Conservation (phyloP, 2,888 invertebrate genomes). For the Amiota mariae region DNA sequence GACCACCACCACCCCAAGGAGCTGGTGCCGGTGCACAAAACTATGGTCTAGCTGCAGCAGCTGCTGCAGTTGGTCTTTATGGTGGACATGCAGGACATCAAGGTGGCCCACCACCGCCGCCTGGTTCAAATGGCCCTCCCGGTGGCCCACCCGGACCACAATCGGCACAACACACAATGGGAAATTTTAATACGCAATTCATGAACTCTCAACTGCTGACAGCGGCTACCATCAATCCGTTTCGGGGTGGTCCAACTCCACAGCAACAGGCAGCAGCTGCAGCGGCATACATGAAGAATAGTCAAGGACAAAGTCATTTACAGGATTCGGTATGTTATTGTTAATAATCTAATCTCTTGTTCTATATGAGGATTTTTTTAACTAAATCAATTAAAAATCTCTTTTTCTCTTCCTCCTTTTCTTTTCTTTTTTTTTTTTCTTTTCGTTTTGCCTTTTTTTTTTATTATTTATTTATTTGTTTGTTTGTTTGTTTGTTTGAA, state of each 20-base stretch:
- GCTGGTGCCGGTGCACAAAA: conserved; percentile 70
- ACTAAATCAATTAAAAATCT: background rate
- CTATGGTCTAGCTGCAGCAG: conserved; percentile 70
- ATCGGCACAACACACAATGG: conserved; percentile 72
- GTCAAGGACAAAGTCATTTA: conserved; percentile 73
- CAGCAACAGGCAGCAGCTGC: conserved; percentile 61
- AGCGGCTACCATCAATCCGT: conserved; percentile 75
- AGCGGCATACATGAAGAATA: conserved; percentile 71
- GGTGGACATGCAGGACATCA: conserved; percentile 70
- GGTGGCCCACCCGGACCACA: conserved; percentile 63
- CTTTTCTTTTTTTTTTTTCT: background rate
- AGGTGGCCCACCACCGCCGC: conserved; percentile 65
- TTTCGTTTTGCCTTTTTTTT: background rate
- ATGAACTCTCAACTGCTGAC: conserved; percentile 79
- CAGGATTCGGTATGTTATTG: conserved; percentile 72
- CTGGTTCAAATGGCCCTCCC: conserved; percentile 68
- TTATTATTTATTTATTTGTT: conserved; percentile 2
- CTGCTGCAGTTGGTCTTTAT: conserved; percentile 69
- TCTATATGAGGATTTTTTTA: background rate
- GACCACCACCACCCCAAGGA: conserved; percentile 65
- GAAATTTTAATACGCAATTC: conserved; percentile 76
- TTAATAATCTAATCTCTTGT: background rate
- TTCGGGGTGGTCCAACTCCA: conserved; percentile 72
- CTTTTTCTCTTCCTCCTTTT: conserved; percentile 23
- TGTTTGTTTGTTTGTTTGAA: conserved; percentile 5